Percentiles rank a stretch among this genome's conserved stretches.
phyloP scores from a whole-genome alignment of 2,888 invertebrate genomes.

The Chloromyia formosa region DNA sequence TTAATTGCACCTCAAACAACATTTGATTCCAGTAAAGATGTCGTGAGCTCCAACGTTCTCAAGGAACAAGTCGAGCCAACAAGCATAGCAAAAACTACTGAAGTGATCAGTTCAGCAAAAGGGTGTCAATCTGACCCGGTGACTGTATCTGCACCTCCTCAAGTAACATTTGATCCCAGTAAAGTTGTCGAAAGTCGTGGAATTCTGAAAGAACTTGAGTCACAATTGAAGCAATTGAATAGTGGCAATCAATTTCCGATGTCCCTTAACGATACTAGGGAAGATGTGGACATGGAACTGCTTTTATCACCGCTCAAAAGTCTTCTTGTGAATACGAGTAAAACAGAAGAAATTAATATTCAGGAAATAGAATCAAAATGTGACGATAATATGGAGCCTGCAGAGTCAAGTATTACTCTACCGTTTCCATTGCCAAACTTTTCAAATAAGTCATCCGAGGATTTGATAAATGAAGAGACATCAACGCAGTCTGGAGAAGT shows the following conservation, averaged over 20 bases:
- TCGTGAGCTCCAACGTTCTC: no score
- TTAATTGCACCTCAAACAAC: no score
- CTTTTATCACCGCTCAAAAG: background rate
- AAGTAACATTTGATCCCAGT: conserved; percentile 22
- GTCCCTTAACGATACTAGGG: background rate
- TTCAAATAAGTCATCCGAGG: background rate
- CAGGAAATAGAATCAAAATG: background rate
- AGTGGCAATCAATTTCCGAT: background rate
- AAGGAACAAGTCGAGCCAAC: no score
- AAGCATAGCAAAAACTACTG: no score
- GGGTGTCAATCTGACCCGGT: background rate
- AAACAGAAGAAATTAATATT: background rate
- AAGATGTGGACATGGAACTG: background rate
- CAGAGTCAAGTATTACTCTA: background rate
- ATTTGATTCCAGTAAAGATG: no score
- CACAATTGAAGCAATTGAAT: conserved; percentile 15
- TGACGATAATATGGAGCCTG: no score
- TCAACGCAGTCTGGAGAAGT: background rate
- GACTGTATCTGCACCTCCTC: background rate
- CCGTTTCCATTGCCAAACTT: background rate
- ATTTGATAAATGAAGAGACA: background rate
- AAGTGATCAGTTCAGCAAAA: no score
- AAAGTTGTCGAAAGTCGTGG: conserved; percentile 26
- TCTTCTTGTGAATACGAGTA: background rate
- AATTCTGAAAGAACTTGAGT: conserved; percentile 19